These are phyloP conservation scores for Thryonomys swinderianus DNA, from an alignment of 2,113 vertebrate species.

Conservation along the genomic window DNA sequence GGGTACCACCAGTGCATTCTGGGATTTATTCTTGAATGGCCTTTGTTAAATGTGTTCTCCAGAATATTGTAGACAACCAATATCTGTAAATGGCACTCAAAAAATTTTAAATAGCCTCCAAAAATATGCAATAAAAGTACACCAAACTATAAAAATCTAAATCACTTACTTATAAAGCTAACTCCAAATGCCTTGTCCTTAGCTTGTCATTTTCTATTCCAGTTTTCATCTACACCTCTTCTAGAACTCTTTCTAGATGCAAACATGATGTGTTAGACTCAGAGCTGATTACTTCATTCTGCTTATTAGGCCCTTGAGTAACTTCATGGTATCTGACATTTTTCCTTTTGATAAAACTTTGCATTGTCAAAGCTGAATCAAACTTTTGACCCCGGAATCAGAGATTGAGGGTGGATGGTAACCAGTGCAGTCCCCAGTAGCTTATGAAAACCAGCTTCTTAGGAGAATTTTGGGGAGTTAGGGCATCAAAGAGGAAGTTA, in stretches of 20 bases:
- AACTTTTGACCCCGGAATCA: conserved; percentile 69
- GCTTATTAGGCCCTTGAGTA: neutral
- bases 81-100: neutral
- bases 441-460: conserved; percentile 66
- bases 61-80: neutral
- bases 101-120: neutral
- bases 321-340: neutral
- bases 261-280: neutral
- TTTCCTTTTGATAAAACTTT: neutral
- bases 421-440: neutral
- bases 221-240: neutral
- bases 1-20: neutral
- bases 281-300: neutral
- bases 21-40: neutral
- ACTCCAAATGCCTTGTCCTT: neutral
- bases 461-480: neutral
- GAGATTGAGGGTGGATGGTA: neutral
- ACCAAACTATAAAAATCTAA: neutral
- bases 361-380: neutral
- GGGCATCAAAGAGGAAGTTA: conserved; percentile 72
- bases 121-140: neutral
- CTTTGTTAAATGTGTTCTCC: too few species aligned
- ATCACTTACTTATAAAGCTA: neutral
- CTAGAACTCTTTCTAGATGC: neutral
- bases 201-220: neutral